Evolutionary conservation across 2,888 invertebrate species (phyloP), one percentile per base, ranked within the genome.

Genomic region (Drosophila rubida): DNA sequence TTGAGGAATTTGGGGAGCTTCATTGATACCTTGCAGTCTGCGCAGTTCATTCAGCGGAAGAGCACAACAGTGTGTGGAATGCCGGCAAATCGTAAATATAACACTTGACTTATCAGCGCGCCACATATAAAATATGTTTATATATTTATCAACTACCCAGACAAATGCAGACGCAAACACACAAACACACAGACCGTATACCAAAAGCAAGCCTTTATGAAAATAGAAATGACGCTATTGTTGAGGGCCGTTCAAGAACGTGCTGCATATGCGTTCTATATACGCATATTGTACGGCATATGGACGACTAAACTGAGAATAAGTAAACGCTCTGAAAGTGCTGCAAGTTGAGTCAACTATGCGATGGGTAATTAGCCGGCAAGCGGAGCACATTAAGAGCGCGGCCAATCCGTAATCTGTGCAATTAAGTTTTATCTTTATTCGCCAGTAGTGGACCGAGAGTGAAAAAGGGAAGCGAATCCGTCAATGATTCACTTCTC

Each of bases 181-280:
- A 58, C n/a, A 61, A n/a, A 37, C 11, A 58, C 44, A 59, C 44
- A 58, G 13, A 72, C 25, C 54, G 60, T 39, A 69, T 23, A 69
- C 60, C 55, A 45, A n/a, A 69, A 64, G 13, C 58, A 72, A 80
- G 86, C 74, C 80, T 82, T 76, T 58, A 74, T 84, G 68, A 73
- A 88, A 87, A 85, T 88, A 87, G 85, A 88, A 85, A 87, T 87
- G 82, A 83, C 83, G 83, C 60, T 78, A 84, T 73, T 62, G 37
- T 68, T 57, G 49, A 66, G 78, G 59, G 63, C 55, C 46, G 14
- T 45, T 49, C 9, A 50, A 58, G 39, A 70, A 65, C 22, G 50
- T 59, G 69, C 72, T 69, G 5, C 16, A 44, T 58, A 44, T 58
- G 39, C 27, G 50, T 5, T 39, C 42, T 51, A 19, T 19, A 19